Evolutionary conservation across 2,888 invertebrate genomes (phyloP), one percentile per base, ranked within the genome.

Genomic region (Troides aeacus): DNA sequence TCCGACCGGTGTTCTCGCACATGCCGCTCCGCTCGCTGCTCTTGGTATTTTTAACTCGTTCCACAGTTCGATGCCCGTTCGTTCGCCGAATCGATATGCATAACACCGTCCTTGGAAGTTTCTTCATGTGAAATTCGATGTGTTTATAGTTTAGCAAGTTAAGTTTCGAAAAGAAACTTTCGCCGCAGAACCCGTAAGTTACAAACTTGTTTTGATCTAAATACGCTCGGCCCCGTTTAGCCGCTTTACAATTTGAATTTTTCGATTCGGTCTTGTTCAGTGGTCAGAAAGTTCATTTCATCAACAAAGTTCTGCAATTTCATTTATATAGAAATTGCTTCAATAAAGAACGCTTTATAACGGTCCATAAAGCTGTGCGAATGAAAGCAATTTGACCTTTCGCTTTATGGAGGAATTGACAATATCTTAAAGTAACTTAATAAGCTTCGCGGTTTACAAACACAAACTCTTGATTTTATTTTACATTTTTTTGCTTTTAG

Each of bases 11-110:
- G 88, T 89, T 84, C 79, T 84, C 89, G 86, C 90, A 85, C 89
- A 89, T 87, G 90, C 89, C 91, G 87, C 90, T 87, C 86, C 86
- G 80, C 85, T 84, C 83, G 85, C 82, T 83, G 82, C 81, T 81
- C 78, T 81, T 84, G 89, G 87, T 92, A 92, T 92, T 92, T 92
- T 91, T 92, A 92, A 92, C 92, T 87, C 88, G 90, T 88, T 90
- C 81, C 84, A 86, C 89, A 86, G 92, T 92, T 92, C 91, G 92
- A 91, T 90, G 92, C 85, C 91, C 92, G 90, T 86, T 84, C 82
- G 79, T 88, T 88, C 85, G 82, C 84, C 87, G 89, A 89, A 90
- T 88, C 89, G 83, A 90, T 92, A 90, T 91, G 90, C 87, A 90
- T 89, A 89, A 87, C 85, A 82, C 75, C 84, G 88, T 86, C 88